Base-by-base conservation (phyloP, 1,140 invertebrate species). In the Yoshiicerus persimilis region DNA sequence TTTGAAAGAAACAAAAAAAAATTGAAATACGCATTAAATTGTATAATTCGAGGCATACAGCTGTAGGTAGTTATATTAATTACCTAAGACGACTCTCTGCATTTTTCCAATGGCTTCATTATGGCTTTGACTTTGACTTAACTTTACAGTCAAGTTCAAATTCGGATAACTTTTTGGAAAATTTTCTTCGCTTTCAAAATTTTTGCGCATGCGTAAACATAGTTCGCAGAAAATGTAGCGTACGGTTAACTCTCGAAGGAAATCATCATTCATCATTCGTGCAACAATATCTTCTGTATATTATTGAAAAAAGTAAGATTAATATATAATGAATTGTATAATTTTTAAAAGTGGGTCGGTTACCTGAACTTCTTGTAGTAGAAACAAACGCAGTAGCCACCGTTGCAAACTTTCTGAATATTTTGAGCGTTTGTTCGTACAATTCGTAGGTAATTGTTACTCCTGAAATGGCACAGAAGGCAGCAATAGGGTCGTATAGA, bases 221-320 rank as follows among this genome's bases (percentile, higher is more conserved):
- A 80, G 9, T 38, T 80, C 75, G 38, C 97, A 99, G 94, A 99
- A 99, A 87, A 99, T 95, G 93, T 97, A 98, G 84, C 98, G 95
- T 83, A 98, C 94, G 86, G 98, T 93, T 83, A 99, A 93, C 80
- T 98, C 94, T 86, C 97, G 95, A 87, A 99, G 94, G 93, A 99
- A 99, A 92, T 99, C 97, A 93, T 99, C 98, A 27, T 97, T 97
- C 93, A 98, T 96, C 93, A 99, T 98, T 92, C 96, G 95, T 87
- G 97, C 93, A 92, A 96, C 96, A 84, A 95, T 95, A 38, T 95
- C 93, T 93, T 97, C 96, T 97, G 92, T 16, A 88, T n/a, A 93
- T 66, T 20, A 47, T 47, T 30, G 2, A 32, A 36, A 77, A n/a
- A 34, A 11, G 27, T 27, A 27, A 11, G 10, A n/a, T 70, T 30